Base-by-base conservation (phyloP, 2,797 vertebrate species). In the Prionace glauca region DNA sequence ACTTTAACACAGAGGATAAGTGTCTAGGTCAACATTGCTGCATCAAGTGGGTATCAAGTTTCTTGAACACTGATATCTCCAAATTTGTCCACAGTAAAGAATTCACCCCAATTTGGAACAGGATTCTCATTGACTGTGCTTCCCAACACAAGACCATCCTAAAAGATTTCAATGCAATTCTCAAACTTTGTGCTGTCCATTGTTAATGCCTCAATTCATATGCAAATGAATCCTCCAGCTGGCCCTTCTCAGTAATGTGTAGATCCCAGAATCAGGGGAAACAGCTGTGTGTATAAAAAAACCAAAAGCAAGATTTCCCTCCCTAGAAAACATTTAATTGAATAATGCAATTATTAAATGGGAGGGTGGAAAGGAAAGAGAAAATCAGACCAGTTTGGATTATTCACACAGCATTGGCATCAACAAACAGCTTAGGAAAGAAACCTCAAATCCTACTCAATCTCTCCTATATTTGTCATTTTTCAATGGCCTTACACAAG, bases 201-300 rank as follows among this genome's bases (percentile, higher is more conserved):
- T 95, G 93, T 95, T 95, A 32, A 95, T 26, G 45, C 50, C 45
- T n/a, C 45, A 16, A 95, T 95, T 95, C 93, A 95, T 74, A 95
- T 74, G 93, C 56, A 95, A 95, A 95, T 95, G 56, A 74, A 32
- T 41, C 71, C 41, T 95, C 71, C 71, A 94, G 69, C 93, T 95
- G 93, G 71, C 74, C 69, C 77, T 74, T 95, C 93, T 74, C 71
- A 72, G 71, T 71, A 74, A 72, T 41, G 36, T 50, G 45, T 29
- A 69, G 36, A 69, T 50, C 90, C 65, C 65, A 92, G n/a, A 92
- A 69, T 67, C 62, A 92, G n/a, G 20, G n/a, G n/a, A 92, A 92
- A 92, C 90, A 92, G 90, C 90, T 92, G 90, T 92, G 62, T 91
- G 60, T 67, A 67, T 79, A 16, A 92, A 92, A 81, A 84, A 84